phyloP scores from a whole-genome alignment of 2,113 vertebrate species.

The Ictalurus furcatus region DNA sequence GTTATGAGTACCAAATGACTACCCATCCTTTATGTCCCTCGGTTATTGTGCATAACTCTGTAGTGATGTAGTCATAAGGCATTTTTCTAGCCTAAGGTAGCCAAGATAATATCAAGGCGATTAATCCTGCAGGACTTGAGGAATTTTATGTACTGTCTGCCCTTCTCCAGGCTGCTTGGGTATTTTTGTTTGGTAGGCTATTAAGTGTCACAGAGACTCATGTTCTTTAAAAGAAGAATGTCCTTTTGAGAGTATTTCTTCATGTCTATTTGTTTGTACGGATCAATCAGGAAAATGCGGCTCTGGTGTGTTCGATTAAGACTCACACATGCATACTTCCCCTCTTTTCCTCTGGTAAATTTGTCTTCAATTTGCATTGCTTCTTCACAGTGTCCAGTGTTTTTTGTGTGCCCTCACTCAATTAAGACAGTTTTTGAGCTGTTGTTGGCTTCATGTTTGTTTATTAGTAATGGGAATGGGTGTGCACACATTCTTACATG shows the following conservation, averaged over 20 bases:
- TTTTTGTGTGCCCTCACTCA: background rate
- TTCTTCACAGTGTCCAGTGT: background rate
- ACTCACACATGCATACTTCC: background rate
- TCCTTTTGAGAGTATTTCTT: conserved; percentile 49
- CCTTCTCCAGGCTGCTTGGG: conserved; percentile 8
- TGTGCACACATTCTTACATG: conserved; percentile 24
- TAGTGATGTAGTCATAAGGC: background rate
- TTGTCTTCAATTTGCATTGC: background rate
- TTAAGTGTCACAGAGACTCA: conserved; percentile 27
- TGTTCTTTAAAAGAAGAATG: conserved; percentile 35
- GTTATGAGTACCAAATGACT: background rate
- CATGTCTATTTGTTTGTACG: conserved; percentile 37
- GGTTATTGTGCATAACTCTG: background rate
- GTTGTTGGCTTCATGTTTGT: conserved; percentile 30
- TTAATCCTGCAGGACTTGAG: background rate
- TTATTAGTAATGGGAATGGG: conserved; percentile 25
- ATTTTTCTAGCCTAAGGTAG: conserved; percentile 9
- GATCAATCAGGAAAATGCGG: conserved; percentile 32
- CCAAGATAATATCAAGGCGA: conserved; percentile 31
- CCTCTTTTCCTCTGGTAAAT: background rate
- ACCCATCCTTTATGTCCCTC: background rate
- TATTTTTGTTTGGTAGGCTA: conserved; percentile 46
- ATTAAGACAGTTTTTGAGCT: conserved; percentile 19
- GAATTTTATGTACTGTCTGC: conserved; percentile 37
- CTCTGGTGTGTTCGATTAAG: conserved; percentile 26